Evolutionary conservation across 2,888 invertebrate species (phyloP).

Genomic region (Ariolimax columbianus): DNA sequence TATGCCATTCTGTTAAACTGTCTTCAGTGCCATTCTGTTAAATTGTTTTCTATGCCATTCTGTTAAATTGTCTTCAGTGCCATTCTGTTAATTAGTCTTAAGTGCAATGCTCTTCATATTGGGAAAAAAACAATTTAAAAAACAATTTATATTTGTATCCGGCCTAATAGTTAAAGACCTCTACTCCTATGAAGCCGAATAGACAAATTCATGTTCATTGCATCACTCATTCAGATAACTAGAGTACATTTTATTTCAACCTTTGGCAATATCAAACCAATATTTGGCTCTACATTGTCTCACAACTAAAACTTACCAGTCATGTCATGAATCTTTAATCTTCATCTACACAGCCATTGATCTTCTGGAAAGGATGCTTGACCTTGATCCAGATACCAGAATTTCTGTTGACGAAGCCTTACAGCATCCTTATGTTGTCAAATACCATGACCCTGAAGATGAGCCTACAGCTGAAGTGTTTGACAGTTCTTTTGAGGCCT

Average conservation of each 20-base stretch:
- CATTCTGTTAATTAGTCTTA: no score
- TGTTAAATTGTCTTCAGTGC: no score
- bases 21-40: no score
- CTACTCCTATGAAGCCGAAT: no score
- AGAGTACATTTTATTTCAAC: not conserved
- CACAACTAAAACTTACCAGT: not conserved
- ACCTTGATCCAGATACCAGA: constrained; percentile 94
- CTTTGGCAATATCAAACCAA: not conserved
- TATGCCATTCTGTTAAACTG: no score
- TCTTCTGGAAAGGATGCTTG: constrained; percentile 95
- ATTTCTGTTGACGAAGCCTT: constrained; percentile 92
- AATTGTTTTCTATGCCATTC: no score
- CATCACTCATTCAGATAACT: not conserved
- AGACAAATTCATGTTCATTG: not conserved
- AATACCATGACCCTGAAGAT: constrained; percentile 86
- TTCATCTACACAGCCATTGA: constrained; percentile 87
- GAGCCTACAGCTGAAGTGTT: constrained; percentile 97
- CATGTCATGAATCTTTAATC: not conserved
- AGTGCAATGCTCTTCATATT: no score
- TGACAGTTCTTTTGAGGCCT: constrained; percentile 91
- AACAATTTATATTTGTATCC: no score
- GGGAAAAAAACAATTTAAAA: no score
- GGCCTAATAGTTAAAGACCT: no score
- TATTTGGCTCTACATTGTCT: no score
- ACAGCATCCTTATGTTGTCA: constrained; percentile 92